Evolutionary conservation across 2,113 vertebrate species (phyloP).

Genomic region (Pterocles burchelli): DNA sequence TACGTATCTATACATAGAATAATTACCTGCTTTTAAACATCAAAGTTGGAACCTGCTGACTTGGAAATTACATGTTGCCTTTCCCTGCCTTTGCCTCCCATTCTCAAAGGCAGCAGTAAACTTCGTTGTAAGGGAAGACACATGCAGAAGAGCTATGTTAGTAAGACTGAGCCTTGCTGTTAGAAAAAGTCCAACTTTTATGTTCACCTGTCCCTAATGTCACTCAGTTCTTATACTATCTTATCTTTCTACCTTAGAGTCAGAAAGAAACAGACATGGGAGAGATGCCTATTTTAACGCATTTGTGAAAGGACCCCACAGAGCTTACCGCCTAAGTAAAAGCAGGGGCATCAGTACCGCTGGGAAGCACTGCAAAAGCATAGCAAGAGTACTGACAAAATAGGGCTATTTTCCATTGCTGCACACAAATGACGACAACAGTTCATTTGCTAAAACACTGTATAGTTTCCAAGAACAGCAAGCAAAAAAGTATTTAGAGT

Average conservation of each 20-base stretch:
- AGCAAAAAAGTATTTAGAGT: neutral
- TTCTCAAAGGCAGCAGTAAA: neutral
- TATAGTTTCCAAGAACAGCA: neutral
- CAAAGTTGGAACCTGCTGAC: neutral
- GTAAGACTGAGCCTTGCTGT: neutral
- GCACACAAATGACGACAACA: neutral
- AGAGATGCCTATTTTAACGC: neutral
- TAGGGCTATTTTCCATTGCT: neutral
- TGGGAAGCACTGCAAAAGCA: neutral
- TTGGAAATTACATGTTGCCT: neutral
- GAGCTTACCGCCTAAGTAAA: neutral
- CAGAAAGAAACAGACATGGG: neutral
- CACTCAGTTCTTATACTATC: neutral
- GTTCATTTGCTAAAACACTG: neutral
- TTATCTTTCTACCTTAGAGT: neutral
- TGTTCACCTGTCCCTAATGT: neutral
- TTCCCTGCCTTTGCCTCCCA: neutral
- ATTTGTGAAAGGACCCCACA: neutral
- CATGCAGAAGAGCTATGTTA: neutral
- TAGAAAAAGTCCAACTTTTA: neutral
- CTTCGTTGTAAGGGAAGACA: accelerated
- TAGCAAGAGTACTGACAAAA: neutral
- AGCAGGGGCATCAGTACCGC: neutral
- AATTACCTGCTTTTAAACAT: neutral
- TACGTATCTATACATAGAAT: neutral